Evolutionary conservation across 2,888 invertebrate genomes (phyloP), one percentile per base, ranked within the genome.

Genomic region (Dicyrtomina minuta): DNA sequence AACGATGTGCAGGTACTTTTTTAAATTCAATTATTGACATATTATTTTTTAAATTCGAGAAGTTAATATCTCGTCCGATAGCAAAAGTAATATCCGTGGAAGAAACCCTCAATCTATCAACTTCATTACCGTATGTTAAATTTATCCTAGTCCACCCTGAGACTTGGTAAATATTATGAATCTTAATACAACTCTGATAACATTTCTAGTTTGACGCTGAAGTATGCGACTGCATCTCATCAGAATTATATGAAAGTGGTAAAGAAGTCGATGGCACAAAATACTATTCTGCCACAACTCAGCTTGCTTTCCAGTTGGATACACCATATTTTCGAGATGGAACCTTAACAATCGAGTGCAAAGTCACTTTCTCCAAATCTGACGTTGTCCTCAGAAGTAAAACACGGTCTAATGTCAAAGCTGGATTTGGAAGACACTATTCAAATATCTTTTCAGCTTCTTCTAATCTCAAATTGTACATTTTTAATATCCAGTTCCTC

Each of bases 291-390:
- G 67, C 74, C 2, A 66, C 49, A 43, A 74, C 74, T 46, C 70
- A 71, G 24, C 51, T 78, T 1, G 68, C 71, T n/a, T 75, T 78
- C 51, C 74, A 70, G 26, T 51, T 78, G 41, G 75, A 76, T 44
- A 72, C 74, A 4, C 70, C 73, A 15, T 75, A 73, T 59, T 75
- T 78, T 53, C 68, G 73, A 2, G 76, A 78, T 61, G 78, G 78
- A 10, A 61, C 71, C 17, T 41, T 78, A 13, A 44, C 22, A 1
- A 68, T 72, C 10, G 75, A 76, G 39, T 78, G 78, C 55, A 69
- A 69, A 51, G 76, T 73, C 22, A 70, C 64, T 8, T 78, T 72
- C 46, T 65, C 67, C 8, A 75, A 76, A 17, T 74, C 76, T 24
- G 56, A 70, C 12, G 26, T 77, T 27, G 70, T 70, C 8, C 62